phyloP scores from a whole-genome alignment of 1,140 invertebrate species.

The Contarinia nasturtii region DNA sequence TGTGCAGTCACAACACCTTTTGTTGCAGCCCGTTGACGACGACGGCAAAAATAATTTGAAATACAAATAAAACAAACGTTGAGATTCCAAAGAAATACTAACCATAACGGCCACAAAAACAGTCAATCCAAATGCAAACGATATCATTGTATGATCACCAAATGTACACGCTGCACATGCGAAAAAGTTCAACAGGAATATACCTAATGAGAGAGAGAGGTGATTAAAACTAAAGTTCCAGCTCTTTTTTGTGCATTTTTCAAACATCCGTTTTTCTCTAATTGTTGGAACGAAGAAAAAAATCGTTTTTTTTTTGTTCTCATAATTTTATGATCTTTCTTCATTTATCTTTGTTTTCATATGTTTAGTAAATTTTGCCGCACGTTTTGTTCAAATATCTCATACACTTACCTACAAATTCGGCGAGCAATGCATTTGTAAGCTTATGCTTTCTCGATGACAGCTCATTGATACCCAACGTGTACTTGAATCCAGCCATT shows the following conservation, averaged over 20 bases:
- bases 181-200: conserved; percentile 59
- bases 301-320: conserved; percentile 1
- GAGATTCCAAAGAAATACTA: no score
- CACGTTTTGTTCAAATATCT: no score
- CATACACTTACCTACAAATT: conserved; percentile 46
- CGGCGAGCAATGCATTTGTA: conserved; percentile 55
- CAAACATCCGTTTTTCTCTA: background rate
- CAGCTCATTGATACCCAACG: conserved; percentile 43
- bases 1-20: background rate
- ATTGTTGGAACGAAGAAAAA: background rate
- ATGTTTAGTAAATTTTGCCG: no score
- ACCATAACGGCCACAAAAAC: conserved; percentile 65
- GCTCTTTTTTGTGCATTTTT: background rate
- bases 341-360: no score
- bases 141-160: background rate
- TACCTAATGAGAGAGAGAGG: conserved; percentile 30
- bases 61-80: no score
- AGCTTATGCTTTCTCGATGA: conserved; percentile 34
- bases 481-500: conserved; percentile 25
- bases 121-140: conserved; percentile 64
- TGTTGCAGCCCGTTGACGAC: no score
- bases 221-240: background rate
- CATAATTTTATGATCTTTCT: background rate
- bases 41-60: no score
- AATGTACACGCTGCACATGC: conserved; percentile 53